phyloP scores from a whole-genome alignment of 1,140 invertebrate genomes.

The Macrobrachium nipponense region DNA sequence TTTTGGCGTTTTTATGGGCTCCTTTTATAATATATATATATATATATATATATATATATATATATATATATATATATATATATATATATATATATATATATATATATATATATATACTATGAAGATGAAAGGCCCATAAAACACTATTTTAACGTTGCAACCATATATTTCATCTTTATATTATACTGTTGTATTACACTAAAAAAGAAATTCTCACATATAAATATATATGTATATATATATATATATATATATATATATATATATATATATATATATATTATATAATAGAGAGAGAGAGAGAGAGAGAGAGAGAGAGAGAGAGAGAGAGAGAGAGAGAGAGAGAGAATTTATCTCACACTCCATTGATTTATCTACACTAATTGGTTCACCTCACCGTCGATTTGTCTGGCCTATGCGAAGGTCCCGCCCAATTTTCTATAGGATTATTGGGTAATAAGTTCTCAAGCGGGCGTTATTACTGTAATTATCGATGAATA shows the following conservation, averaged over 20 bases:
- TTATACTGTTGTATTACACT: no score
- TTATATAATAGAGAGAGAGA: constrained; percentile 13
- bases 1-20: no score
- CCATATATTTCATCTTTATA: no score
- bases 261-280: constrained; percentile 30
- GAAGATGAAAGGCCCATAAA: no score
- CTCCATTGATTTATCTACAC: neutral
- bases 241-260: constrained; percentile 43
- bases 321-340: constrained; percentile 28
- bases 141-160: no score
- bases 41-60: constrained; percentile 44
- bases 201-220: no score
- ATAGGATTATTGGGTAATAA: no score
- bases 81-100: constrained; percentile 19
- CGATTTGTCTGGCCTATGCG: no score
- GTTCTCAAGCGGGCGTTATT: no score
- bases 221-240: constrained; percentile 43
- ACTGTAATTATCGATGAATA: no score
- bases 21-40: constrained; percentile 36
- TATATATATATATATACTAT: constrained; percentile 16
- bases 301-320: constrained; percentile 27
- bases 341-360: constrained; percentile 5
- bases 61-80: constrained; percentile 29
- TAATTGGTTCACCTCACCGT: no score
- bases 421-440: no score